These are phyloP conservation scores for Oreocharis arfaki DNA, from an alignment of 2,113 vertebrate genomes.

Conservation along the genomic window DNA sequence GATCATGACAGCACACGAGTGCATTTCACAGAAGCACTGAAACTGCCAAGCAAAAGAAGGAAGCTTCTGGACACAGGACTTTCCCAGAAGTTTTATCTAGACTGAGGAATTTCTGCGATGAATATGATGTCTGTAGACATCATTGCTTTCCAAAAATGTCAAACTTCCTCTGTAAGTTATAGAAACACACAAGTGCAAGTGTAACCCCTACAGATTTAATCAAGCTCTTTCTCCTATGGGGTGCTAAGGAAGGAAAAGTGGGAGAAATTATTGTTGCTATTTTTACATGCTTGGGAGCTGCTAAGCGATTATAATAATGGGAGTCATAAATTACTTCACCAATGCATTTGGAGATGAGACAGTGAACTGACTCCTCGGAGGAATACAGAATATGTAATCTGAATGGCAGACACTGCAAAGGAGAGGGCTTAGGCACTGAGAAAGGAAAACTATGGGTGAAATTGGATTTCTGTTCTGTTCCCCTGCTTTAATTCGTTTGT, in stretches of 20 bases:
- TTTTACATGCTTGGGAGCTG: constrained; percentile 51
- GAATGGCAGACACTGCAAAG: background rate
- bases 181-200: background rate
- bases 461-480: background rate
- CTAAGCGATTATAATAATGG: constrained; percentile 37
- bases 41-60: background rate
- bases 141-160: background rate
- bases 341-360: constrained; percentile 37
- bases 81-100: background rate
- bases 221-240: background rate
- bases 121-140: background rate
- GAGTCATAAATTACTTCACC: constrained; percentile 42
- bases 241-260: constrained; percentile 23
- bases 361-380: constrained; percentile 15
- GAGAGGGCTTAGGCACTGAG: background rate
- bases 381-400: background rate
- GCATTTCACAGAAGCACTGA: background rate
- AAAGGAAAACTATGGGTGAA: background rate
- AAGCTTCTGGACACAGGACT: background rate
- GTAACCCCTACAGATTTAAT: constrained; percentile 25
- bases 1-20: fast-evolving
- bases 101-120: background rate
- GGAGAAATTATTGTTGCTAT: constrained; percentile 54
- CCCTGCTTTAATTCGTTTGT: background rate
- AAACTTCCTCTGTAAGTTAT: background rate